Conservation (phyloP, 2,113 vertebrate species). For the Diadophis punctatus region DNA sequence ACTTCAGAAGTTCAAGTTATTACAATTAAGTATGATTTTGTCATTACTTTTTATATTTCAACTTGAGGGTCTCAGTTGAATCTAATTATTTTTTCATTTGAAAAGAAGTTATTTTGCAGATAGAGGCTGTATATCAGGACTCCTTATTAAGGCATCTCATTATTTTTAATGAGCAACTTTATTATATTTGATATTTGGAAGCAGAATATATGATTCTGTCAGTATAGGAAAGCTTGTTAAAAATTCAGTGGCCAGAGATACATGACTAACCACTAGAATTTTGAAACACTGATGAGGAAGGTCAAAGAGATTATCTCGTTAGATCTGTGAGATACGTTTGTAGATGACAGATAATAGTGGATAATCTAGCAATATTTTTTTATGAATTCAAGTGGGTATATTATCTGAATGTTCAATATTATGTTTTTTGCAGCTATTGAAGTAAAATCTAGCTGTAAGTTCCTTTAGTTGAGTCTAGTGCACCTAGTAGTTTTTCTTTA, state of each 20-base stretch:
- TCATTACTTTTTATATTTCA: constrained; percentile 52
- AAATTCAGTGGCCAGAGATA: constrained; percentile 54
- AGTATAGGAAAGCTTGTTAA: constrained; percentile 57
- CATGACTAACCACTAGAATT: constrained; percentile 30
- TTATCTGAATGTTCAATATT: neutral
- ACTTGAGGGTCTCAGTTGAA: constrained; percentile 48
- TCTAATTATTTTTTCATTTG: constrained; percentile 68
- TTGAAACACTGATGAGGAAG: constrained; percentile 31
- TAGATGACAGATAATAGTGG: neutral
- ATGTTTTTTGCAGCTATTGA: neutral
- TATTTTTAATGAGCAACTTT: constrained; percentile 76
- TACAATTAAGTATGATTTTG: constrained; percentile 59
- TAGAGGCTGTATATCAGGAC: constrained; percentile 62
- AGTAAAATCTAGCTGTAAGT: neutral
- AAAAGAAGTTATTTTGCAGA: constrained; percentile 62
- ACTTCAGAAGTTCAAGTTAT: constrained; percentile 47
- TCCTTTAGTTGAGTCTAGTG: neutral
- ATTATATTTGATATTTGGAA: constrained; percentile 66
- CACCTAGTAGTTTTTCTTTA: neutral
- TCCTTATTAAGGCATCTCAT: constrained; percentile 68
- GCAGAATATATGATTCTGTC: constrained; percentile 51
- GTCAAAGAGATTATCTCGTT: constrained; percentile 32
- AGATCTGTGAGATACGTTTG: neutral
- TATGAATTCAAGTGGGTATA: neutral
- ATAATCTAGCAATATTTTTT: neutral